Evolutionary conservation across 2,888 invertebrate genomes (phyloP).

Genomic region (Lasioglossum villosulum): DNA sequence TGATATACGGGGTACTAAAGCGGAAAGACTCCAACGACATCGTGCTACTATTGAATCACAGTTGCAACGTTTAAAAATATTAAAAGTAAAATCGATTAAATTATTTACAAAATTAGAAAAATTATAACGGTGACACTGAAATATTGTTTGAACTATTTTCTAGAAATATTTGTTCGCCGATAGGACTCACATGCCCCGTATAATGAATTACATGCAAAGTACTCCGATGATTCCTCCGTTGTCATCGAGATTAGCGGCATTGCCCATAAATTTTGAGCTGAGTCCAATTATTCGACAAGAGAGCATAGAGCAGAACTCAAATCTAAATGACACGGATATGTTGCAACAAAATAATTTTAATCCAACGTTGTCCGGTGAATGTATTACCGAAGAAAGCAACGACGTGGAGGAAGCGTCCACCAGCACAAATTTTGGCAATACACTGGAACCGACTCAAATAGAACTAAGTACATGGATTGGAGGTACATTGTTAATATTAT

Average conservation of each 20-base stretch:
- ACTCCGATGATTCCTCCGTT: constrained; percentile 81
- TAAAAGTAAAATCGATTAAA: constrained; percentile 86
- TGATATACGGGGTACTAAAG: constrained; percentile 80
- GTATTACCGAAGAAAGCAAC: constrained; percentile 60
- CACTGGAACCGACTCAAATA: constrained; percentile 86
- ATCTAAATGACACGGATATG: constrained; percentile 85
- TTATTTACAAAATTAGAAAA: neutral
- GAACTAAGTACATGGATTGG: constrained; percentile 89
- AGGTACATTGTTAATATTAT: constrained; percentile 83
- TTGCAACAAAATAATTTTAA: constrained; percentile 81
- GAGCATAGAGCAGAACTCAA: constrained; percentile 68
- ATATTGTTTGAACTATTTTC: constrained; percentile 45
- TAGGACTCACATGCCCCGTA: constrained; percentile 63
- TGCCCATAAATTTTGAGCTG: constrained; percentile 81
- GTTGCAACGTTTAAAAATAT: constrained; percentile 88
- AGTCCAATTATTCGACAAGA: constrained; percentile 82
- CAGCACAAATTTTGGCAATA: constrained; percentile 84
- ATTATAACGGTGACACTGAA: neutral
- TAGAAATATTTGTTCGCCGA: constrained; percentile 82
- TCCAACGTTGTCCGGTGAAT: constrained; percentile 78
- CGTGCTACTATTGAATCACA: constrained; percentile 88
- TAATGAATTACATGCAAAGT: constrained; percentile 80
- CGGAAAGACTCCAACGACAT: constrained; percentile 86
- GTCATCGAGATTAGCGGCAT: constrained; percentile 76
- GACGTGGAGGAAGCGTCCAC: constrained; percentile 64